A percentile compares a stretch with the other conserved stretches of the same genome.
These are phyloP conservation scores for Melieria picta DNA, from an alignment of 2,888 invertebrate species.

Conservation along the genomic window DNA sequence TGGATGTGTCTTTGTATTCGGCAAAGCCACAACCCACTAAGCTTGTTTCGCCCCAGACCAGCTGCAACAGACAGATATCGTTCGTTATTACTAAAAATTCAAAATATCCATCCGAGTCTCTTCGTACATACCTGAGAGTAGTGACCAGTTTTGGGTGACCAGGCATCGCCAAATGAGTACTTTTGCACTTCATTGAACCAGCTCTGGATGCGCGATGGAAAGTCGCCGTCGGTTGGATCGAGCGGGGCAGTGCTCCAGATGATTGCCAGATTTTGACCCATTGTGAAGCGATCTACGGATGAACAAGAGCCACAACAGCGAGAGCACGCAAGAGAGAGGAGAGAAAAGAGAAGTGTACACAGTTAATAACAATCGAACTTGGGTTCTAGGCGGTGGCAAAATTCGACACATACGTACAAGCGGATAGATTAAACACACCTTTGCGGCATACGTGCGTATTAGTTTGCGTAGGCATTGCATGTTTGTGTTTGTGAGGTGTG, in stretches of 20 bases:
- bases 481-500: no score
- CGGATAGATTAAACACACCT: no score
- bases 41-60: slow-evolving; percentile 89
- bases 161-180: slow-evolving; percentile 73
- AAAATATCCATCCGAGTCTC: not conserved
- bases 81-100: no score
- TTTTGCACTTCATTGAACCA: slow-evolving; percentile 85
- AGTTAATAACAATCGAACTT: not conserved
- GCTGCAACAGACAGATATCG: slow-evolving; percentile 67
- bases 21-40: slow-evolving; percentile 88
- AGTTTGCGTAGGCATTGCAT: no score
- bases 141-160: slow-evolving; percentile 80
- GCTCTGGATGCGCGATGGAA: slow-evolving; percentile 77
- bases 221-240: slow-evolving; percentile 73
- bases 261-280: slow-evolving; percentile 87
- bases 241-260: slow-evolving; percentile 78
- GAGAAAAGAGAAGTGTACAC: slow-evolving; percentile 2
- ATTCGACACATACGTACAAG: not conserved
- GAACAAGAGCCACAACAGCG: slow-evolving; percentile 15
- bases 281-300: slow-evolving; percentile 75
- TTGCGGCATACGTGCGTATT: no score
- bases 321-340: not conserved
- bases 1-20: slow-evolving; percentile 80
- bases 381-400: not conserved
- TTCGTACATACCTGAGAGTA: slow-evolving; percentile 78